Conservation (phyloP, 2,797 vertebrate species). For the Enteromius treurensis region DNA sequence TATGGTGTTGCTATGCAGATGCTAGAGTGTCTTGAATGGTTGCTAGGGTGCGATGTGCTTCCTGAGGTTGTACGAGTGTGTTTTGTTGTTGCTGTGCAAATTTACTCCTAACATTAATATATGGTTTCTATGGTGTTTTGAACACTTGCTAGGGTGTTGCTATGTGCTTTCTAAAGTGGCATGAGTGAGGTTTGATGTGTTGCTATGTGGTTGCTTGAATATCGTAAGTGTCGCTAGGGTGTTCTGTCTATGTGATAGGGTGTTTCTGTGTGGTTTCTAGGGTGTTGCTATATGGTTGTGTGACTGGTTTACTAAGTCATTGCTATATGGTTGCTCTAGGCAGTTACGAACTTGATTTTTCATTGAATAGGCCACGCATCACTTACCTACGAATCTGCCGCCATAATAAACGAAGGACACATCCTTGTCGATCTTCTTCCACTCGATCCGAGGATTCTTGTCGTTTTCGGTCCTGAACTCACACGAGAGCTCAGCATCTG, state of each 20-base stretch:
- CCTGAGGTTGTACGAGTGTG: no score
- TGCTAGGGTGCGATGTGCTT: no score
- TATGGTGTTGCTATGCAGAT: background rate
- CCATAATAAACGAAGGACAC: constrained; percentile 90
- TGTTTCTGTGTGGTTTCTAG: background rate
- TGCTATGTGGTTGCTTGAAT: background rate
- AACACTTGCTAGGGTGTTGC: background rate
- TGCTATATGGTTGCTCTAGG: background rate
- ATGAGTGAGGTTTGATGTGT: no score
- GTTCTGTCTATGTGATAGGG: background rate
- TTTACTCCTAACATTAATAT: background rate
- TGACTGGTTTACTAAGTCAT: no score
- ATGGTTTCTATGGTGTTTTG: background rate
- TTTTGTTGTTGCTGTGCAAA: no score
- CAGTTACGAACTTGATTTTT: background rate
- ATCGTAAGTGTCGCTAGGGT: background rate
- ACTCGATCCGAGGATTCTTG: constrained; percentile 86
- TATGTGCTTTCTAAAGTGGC: background rate
- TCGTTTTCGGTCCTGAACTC: constrained; percentile 80
- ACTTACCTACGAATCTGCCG: constrained; percentile 80
- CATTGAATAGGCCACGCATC: background rate
- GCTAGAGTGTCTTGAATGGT: no score
- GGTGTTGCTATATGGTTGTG: background rate
- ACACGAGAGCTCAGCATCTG: constrained; percentile 89
- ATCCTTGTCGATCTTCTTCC: constrained; percentile 87